Percentiles rank a stretch among this genome's conserved stretches.
These are phyloP conservation scores for Zaprionus tsacasi DNA, from an alignment of 1,140 invertebrate genomes.

Conservation along the genomic window DNA sequence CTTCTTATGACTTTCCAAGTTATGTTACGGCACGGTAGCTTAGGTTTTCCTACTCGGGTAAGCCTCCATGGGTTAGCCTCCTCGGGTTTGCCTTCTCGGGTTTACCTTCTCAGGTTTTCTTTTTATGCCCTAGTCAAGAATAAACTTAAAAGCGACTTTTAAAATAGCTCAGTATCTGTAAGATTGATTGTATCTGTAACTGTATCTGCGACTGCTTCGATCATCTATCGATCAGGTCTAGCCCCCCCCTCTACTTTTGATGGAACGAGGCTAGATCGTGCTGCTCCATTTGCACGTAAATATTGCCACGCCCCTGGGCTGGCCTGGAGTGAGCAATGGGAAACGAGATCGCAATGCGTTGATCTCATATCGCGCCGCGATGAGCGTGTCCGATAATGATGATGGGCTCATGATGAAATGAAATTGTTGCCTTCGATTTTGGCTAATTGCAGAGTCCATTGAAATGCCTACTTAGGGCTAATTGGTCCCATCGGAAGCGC, in stretches of 20 bases:
- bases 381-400: conserved; percentile 38
- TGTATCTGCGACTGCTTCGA: background rate
- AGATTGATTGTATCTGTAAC: conserved; percentile 7
- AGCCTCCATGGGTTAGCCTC: background rate
- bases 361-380: conserved; percentile 30
- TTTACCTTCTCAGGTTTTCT: background rate
- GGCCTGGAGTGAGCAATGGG: conserved; percentile 1
- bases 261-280: conserved; percentile 52
- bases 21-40: conserved; percentile 8
- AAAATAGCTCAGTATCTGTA: background rate
- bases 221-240: background rate
- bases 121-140: background rate
- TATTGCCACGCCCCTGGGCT: conserved; percentile 52
- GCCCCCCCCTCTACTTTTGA: background rate
- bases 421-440: conserved; percentile 79
- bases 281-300: conserved; percentile 69
- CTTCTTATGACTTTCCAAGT: conserved; percentile 11
- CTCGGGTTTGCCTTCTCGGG: background rate
- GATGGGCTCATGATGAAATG: conserved; percentile 63
- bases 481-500: conserved; percentile 80
- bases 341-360: conserved; percentile 25
- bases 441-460: conserved; percentile 79
- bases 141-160: background rate
- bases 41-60: background rate
- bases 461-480: conserved; percentile 79